Evolutionary conservation across 2,888 invertebrate genomes (phyloP).

Genomic region (Oligia fasciuncula): DNA sequence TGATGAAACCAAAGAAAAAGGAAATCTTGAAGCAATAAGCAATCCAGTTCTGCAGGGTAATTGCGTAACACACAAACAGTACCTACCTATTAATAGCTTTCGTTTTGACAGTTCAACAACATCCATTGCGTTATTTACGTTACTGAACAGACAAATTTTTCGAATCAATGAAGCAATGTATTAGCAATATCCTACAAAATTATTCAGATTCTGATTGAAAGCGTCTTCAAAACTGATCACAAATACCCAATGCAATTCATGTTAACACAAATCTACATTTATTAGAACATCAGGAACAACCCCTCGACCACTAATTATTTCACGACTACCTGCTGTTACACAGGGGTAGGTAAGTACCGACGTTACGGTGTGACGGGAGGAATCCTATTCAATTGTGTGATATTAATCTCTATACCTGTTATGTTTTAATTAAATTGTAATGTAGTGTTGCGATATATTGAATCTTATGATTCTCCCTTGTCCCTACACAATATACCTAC

Average conservation of each 20-base stretch:
- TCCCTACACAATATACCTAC: neutral
- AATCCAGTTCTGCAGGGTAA: no score
- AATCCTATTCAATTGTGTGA: constrained; percentile 31
- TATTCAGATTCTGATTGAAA: no score
- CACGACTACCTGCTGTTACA: constrained; percentile 43
- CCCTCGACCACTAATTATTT: constrained; percentile 56
- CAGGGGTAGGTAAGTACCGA: constrained; percentile 20
- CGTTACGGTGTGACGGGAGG: constrained; percentile 24
- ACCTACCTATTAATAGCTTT: no score
- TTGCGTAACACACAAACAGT: no score
- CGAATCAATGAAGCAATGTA: no score
- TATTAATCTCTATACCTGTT: constrained; percentile 52
- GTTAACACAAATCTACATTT: constrained; percentile 19
- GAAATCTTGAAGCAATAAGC: neutral
- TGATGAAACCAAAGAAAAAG: neutral
- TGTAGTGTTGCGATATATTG: neutral
- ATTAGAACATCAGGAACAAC: constrained; percentile 25
- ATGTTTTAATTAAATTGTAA: constrained; percentile 40
- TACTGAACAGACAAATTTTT: no score
- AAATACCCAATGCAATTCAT: neutral
- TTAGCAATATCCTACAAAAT: no score
- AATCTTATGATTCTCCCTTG: neutral
- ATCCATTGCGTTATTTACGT: no score
- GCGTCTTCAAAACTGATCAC: neutral
- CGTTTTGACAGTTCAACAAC: no score